Base-by-base conservation (phyloP, 2,888 invertebrate genomes). In the Agrenia bidenticulata region DNA sequence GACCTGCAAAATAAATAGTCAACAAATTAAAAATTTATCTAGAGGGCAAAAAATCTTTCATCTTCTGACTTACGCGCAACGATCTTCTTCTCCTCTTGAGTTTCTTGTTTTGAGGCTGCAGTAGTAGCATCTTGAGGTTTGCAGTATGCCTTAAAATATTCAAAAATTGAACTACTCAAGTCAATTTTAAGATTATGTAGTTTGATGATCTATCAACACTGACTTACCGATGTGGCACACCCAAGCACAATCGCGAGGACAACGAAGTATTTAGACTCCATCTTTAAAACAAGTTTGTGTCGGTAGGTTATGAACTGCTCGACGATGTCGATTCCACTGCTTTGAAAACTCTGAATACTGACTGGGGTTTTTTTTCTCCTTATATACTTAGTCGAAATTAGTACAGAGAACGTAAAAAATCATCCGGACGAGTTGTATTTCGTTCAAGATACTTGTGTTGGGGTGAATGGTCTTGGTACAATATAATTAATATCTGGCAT, bases 151-250 rank as follows among this genome's bases (percentile, higher is more conserved):
- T 32, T 32, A 32, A 32, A 32, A 11, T n/a, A n/a, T n/a, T 32
- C 32, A 32, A 32, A 32, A 11, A 32, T 32, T 11, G 11, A 32
- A 32, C 32, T 32, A 32, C 32, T 32, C 5, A 32, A n/a, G n/a
- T n/a, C n/a, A 39, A 39, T 39, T 39, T 13, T 39, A 11, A 39
- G 39, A 39, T 39, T 13, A 11, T 39, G 13, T 39, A 39, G 9
- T 39, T 45, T 11, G 32, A 32, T 32, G 32, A 4, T 7, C 5
- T 32, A 11, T 32, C 32, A 32, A 32, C n/a, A n/a, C 17, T n/a
- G 7, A 23, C 55, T 72, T 75, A 75, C 75, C 66, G 66, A 57
- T 32, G 68, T 63, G 13, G 66, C 64, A 63, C 73, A 73, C 64
- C 73, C 73, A 23, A 73, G 49, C 45, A 72, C 61, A 37, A 74